Percentiles rank a stretch among this genome's conserved stretches.
phyloP scores from a whole-genome alignment of 2,797 vertebrate genomes.

The Euphonia xanthogaster region DNA sequence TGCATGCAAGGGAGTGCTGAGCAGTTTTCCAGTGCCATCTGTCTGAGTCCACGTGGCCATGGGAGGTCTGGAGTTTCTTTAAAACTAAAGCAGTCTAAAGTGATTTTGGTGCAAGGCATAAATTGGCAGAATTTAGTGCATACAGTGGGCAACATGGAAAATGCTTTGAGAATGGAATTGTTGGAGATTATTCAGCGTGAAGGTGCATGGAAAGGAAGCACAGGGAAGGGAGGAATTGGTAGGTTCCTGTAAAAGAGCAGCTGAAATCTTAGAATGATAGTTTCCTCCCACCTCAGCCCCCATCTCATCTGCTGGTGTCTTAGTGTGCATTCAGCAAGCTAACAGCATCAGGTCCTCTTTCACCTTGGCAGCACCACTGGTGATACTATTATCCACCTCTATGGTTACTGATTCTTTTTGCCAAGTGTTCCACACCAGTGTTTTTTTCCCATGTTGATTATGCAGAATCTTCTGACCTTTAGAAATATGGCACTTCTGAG shows the following conservation, averaged over 20 bases:
- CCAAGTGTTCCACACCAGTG: not conserved
- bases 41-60: rapidly evolving
- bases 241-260: not conserved
- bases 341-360: not conserved
- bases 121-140: not conserved
- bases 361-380: slow-evolving; percentile 14
- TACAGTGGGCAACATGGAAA: not conserved
- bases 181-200: not conserved
- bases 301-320: not conserved
- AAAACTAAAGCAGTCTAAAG: not conserved
- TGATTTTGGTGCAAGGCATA: not conserved
- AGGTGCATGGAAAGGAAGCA: not conserved
- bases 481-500: not conserved
- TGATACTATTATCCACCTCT: not conserved
- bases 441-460: not conserved
- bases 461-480: slow-evolving; percentile 25
- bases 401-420: not conserved
- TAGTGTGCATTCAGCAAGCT: not conserved
- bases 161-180: not conserved
- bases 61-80: not conserved
- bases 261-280: not conserved
- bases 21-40: not conserved
- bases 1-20: not conserved
- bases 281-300: not conserved
- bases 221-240: not conserved